Conservation (phyloP, 2,888 invertebrate species). For the Hanleya hanleyi region DNA sequence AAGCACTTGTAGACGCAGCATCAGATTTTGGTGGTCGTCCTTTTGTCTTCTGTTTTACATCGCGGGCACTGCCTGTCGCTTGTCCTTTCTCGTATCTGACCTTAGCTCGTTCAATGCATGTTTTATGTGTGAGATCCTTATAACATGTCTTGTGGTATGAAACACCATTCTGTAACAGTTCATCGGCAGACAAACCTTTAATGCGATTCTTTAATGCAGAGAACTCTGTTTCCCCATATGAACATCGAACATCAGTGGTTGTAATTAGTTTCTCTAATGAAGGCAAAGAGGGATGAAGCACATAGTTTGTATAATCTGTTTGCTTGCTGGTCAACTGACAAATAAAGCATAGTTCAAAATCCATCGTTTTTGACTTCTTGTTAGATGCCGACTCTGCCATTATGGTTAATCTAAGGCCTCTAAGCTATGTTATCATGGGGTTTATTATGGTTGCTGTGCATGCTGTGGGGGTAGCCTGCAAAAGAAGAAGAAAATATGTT, state of each 20-base stretch:
- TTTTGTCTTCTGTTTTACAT: neutral
- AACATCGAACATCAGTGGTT: neutral
- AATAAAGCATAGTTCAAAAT: neutral
- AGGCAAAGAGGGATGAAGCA: neutral
- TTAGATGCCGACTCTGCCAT: too few species aligned
- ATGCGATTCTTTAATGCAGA: neutral
- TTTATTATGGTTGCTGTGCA: too few species aligned
- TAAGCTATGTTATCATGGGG: too few species aligned
- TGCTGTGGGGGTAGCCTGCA: too few species aligned
- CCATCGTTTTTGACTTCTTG: neutral
- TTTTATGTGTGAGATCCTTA: neutral
- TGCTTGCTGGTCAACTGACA: neutral
- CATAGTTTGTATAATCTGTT: neutral
- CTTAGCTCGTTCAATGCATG: neutral
- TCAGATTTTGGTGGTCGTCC: neutral
- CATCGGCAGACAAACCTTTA: neutral
- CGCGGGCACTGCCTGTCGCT: too few species aligned
- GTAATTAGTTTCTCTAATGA: neutral
- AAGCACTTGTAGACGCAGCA: constrained; percentile 13
- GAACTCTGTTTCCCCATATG: neutral
- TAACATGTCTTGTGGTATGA: neutral
- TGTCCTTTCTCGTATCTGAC: neutral
- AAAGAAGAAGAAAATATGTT: too few species aligned
- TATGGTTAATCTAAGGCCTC: too few species aligned
- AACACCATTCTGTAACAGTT: neutral